A percentile compares a stretch with the other conserved stretches of the same genome.
phyloP scores from a whole-genome alignment of 2,888 invertebrate species.

The Didymodactylos carnosus region DNA sequence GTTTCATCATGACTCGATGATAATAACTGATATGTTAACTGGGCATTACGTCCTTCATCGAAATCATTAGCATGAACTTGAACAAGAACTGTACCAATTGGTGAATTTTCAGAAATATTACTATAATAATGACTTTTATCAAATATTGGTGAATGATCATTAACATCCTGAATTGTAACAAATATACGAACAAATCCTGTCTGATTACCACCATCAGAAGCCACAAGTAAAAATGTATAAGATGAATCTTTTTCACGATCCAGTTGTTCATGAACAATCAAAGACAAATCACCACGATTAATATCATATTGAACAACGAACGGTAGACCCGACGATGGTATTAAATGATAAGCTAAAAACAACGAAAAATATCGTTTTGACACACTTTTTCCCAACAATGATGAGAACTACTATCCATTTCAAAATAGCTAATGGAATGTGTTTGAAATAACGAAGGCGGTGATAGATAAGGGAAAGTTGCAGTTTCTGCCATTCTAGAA shows the following conservation, averaged over 20 bases:
- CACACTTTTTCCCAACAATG: no score
- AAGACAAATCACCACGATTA: background rate
- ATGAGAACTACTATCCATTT: no score
- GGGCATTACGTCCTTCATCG: background rate
- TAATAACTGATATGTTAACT: background rate
- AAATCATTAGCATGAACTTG: background rate
- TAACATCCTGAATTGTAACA: background rate
- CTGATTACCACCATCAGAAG: background rate
- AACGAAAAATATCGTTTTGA: background rate
- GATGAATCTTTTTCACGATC: background rate
- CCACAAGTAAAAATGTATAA: background rate
- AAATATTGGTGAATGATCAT: background rate
- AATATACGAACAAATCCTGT: background rate
- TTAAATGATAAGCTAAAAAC: background rate
- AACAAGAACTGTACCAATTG: background rate
- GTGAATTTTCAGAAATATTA: background rate
- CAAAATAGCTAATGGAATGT: no score
- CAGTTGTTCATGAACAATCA: background rate
- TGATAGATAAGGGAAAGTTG: no score
- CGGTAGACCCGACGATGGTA: background rate
- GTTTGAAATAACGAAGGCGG: no score
- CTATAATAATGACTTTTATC: no score
- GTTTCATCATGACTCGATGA: background rate
- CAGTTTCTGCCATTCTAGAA: no score
- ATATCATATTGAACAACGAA: background rate